These are phyloP conservation scores for Adrianichthys oophorus DNA, from an alignment of 2,797 vertebrate species.

Conservation along the genomic window DNA sequence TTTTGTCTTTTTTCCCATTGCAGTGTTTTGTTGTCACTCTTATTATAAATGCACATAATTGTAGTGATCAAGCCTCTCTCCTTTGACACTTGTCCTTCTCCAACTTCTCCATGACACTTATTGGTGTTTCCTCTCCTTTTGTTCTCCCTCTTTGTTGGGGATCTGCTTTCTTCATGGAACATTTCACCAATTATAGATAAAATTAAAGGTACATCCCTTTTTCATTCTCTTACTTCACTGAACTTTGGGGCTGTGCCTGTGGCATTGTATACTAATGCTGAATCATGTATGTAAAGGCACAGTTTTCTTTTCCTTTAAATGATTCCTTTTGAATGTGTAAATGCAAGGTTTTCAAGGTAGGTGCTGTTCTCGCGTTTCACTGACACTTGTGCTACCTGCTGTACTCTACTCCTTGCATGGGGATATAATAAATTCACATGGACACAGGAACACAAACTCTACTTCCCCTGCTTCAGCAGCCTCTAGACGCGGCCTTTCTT, in stretches of 20 bases:
- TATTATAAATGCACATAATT: slow-evolving; percentile 36
- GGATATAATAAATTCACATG: slow-evolving; percentile 47
- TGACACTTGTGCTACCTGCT: slow-evolving; percentile 42
- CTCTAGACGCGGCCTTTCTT: slow-evolving; percentile 51
- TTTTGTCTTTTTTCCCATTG: slow-evolving; percentile 40
- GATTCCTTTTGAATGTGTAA: slow-evolving; percentile 41
- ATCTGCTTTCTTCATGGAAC: slow-evolving; percentile 97
- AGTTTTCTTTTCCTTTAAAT: slow-evolving; percentile 29
- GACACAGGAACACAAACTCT: slow-evolving; percentile 48
- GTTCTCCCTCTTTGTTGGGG: slow-evolving; percentile 87
- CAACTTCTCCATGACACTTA: slow-evolving; percentile 85
- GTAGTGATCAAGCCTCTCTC: slow-evolving; percentile 64
- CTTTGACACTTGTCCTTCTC: slow-evolving; percentile 71
- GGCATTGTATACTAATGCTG: slow-evolving; percentile 48
- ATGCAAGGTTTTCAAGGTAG: slow-evolving; percentile 74
- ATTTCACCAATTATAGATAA: slow-evolving; percentile 99
- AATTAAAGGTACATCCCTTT: slow-evolving; percentile 94
- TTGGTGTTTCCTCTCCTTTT: slow-evolving; percentile 87
- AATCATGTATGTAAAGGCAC: slow-evolving; percentile 51
- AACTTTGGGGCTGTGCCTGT: slow-evolving; percentile 35
- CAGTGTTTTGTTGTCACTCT: slow-evolving; percentile 33
- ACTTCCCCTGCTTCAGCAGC: slow-evolving; percentile 33
- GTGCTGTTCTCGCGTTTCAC: slow-evolving; percentile 64
- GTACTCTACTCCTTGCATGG: slow-evolving; percentile 70
- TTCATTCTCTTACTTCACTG: slow-evolving; percentile 49